A percentile compares a stretch with the other conserved stretches of the same genome.
Conservation (phyloP, 2,888 invertebrate genomes). For the Tenthredo amoena region DNA sequence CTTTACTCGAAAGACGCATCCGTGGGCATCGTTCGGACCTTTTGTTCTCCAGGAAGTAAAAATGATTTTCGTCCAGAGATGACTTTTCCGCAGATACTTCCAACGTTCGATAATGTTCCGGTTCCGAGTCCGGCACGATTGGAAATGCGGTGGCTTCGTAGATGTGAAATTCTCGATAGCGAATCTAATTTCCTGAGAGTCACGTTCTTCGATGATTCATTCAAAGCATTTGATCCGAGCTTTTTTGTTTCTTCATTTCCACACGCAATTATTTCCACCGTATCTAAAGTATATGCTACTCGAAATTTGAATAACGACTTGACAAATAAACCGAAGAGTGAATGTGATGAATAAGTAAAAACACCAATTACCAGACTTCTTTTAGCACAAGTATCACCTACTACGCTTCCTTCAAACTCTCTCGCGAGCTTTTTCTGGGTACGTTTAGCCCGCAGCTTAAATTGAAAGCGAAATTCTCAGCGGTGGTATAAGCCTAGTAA, state of each 20-base stretch:
- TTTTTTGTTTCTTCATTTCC: not conserved
- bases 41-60: not conserved
- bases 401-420: not conserved
- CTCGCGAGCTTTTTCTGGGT: not conserved
- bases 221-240: not conserved
- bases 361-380: not conserved
- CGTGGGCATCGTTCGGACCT: not conserved
- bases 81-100: not conserved
- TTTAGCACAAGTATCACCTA: not conserved
- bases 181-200: constrained; percentile 17
- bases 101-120: not conserved
- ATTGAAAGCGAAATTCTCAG: constrained; percentile 1
- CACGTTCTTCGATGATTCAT: not conserved
- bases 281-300: not conserved
- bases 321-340: no score
- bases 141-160: not conserved
- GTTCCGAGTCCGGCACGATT: not conserved
- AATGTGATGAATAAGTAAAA: not conserved
- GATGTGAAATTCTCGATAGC: not conserved
- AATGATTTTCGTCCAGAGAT: not conserved
- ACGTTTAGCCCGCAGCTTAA: not conserved
- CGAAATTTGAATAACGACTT: not conserved
- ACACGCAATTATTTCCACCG: not conserved
- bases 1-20: not conserved
- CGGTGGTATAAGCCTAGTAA: not conserved